Percentiles rank a stretch among this genome's conserved stretches.
phyloP scores from a whole-genome alignment of 2,797 vertebrate species.

The Falco cherrug region DNA sequence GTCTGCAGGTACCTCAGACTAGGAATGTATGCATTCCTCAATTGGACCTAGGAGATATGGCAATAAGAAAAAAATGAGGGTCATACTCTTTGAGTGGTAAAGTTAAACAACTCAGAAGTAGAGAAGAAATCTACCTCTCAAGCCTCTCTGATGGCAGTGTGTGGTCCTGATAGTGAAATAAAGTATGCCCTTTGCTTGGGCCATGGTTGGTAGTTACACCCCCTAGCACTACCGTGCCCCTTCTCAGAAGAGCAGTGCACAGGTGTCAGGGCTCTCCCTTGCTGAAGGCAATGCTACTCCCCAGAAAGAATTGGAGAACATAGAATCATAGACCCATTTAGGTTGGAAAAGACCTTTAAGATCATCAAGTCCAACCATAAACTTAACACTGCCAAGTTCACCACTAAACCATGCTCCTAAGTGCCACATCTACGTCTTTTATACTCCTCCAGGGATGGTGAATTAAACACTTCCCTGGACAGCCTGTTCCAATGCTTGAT shows the following conservation, averaged over 20 bases:
- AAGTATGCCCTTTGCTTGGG: neutral
- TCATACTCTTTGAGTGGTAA: neutral
- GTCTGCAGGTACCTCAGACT: neutral
- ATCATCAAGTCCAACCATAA: too few species aligned
- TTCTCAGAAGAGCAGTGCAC: neutral
- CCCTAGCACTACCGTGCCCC: fast-evolving
- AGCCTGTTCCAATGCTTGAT: too few species aligned
- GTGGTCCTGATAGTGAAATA: neutral
- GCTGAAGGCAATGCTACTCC: neutral
- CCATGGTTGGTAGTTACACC: neutral
- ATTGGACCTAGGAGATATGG: neutral
- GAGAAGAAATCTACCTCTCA: neutral
- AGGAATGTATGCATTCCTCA: neutral
- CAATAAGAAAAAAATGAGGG: neutral
- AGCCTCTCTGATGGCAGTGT: neutral
- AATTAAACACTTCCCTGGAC: too few species aligned
- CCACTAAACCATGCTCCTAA: too few species aligned
- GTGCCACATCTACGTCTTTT: too few species aligned
- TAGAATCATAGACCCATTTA: neutral
- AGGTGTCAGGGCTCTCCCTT: neutral
- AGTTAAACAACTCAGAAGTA: neutral
- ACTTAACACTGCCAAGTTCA: too few species aligned
- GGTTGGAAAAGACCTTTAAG: too few species aligned
- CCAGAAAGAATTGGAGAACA: neutral
- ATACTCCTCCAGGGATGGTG: too few species aligned